Evolutionary conservation across 2,888 invertebrate species (phyloP), one percentile per base, ranked within the genome.

Genomic region (Tupiocoris notatus): DNA sequence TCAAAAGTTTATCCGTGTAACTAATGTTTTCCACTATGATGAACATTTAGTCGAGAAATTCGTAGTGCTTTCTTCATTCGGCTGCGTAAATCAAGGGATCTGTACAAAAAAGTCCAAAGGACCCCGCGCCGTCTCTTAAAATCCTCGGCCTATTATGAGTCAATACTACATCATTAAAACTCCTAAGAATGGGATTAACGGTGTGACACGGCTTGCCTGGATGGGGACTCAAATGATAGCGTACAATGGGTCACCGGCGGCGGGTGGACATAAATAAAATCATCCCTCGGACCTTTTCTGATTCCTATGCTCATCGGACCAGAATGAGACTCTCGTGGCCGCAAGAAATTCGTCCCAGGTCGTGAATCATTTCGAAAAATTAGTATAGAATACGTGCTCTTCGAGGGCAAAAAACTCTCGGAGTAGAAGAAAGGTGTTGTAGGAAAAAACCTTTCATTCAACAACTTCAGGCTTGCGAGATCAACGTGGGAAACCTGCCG

Each of bases 401-500:
- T n/a, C 56, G 57, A 21, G 56, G 21, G 57, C n/a, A 67, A 16
- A 17, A 54, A 18, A 20, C 39, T 24, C 25, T 17, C 25, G 20
- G 16, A 24, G 22, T 9, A 9, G n/a, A 20, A 18, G 57, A 57
- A 57, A 57, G 22, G 22, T 56, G 9, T 22, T 16, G 3, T 7
- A 17, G 12, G 23, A 21, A 67, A 57, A 57, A 39, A 25, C 1
- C 7, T 54, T 67, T 67, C 67, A 67, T 67, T 67, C 67, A 67
- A 57, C 12, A 20, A 12, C 56, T 7, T 7, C 39, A 39, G 39
- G 39, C 12, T 12, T 7, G 39, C 39, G 39, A 39, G 39, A 39
- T 39, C 39, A 39, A 66, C 67, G 67, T 67, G 67, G 67, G 67
- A 67, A 67, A 67, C 22, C n/a, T n/a, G n/a, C n/a, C n/a, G n/a